Base-by-base conservation (phyloP, 2,888 invertebrate species). In the Eulithis testata region DNA sequence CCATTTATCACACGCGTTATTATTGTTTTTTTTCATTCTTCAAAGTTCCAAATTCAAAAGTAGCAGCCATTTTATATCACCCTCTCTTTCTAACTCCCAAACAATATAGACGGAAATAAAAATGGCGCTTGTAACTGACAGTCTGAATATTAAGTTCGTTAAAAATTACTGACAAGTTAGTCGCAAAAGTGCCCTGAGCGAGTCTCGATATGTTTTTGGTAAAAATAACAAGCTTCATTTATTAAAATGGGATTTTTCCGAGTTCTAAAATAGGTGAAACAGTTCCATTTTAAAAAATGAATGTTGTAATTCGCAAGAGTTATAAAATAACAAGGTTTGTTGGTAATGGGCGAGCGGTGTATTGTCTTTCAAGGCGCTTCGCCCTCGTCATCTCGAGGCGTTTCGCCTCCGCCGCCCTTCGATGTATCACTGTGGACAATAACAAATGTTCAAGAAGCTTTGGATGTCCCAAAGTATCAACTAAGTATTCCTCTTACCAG, bases 311-410 rank as follows among this genome's bases (percentile, higher is more conserved):
- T 49, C 21, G 11, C 49, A 11, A 49, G 49, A 49, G 21, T 49
- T 49, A 49, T 49, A 49, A 49, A 49, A 86, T 84, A 88, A 89
- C 88, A 89, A 87, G 87, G 86, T 87, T 84, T 86, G 49, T 49
- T 86, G 87, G 84, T 87, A 88, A 87, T 87, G 84, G 84, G 78
- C 73, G 61, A 62, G 76, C 60, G 65, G 71, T 68, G 65, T 76
- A 64, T 55, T 59, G 70, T 69, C 58, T 43, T 64, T 73, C 69
- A 54, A 72, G 77, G 65, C 60, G 70, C 79, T 43, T 72, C 78
- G 51, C 69, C 79, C 61, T 74, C 77, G 51, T 75, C 74, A 47
- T 66, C 68, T 21, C 72, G 74, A 78, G 68, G 76, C 58, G 68
- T 70, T 67, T 71, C 76, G 9, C 75, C 77, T 37, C 76, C 70